Evolutionary conservation across 2,797 vertebrate genomes (phyloP).

Genomic region (Siniperca obscura): DNA sequence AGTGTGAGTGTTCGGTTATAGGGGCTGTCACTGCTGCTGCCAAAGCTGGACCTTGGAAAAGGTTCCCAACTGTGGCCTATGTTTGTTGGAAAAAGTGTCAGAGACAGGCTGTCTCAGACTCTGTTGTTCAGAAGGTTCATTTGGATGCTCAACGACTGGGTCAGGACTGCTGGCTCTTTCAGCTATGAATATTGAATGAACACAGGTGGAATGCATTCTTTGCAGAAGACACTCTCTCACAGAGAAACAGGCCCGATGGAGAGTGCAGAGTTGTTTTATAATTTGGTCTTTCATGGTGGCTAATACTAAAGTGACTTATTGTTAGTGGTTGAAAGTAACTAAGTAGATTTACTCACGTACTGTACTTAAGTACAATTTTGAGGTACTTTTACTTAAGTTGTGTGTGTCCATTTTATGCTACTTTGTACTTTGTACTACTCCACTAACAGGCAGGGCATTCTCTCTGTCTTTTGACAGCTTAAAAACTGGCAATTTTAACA

Average conservation of each 20-base stretch:
- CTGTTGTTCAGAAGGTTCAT: conserved; percentile 17
- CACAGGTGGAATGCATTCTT: conserved; percentile 17
- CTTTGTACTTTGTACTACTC: too few species aligned
- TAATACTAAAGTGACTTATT: not conserved
- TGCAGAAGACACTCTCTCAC: not conserved
- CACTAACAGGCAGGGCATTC: too few species aligned
- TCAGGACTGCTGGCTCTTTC: conserved; percentile 34
- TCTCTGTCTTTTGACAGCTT: too few species aligned
- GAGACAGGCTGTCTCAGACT: conserved; percentile 31
- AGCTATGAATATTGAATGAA: conserved; percentile 21
- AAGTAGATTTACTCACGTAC: too few species aligned
- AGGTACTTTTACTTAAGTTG: too few species aligned
- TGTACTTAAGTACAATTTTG: too few species aligned
- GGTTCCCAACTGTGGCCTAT: conserved; percentile 25
- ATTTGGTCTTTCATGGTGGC: conserved; percentile 1
- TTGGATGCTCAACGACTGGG: conserved; percentile 29
- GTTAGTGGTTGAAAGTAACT: too few species aligned
- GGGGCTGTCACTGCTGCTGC: conserved; percentile 37
- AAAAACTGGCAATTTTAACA: too few species aligned
- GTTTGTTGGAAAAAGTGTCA: conserved; percentile 21
- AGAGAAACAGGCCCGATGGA: not conserved
- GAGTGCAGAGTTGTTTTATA: not conserved
- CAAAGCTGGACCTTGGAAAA: conserved; percentile 35
- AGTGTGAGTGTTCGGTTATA: conserved; percentile 28
- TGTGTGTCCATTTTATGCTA: too few species aligned